Evolutionary conservation across 2,797 vertebrate species (phyloP).

Genomic region (Galagoides demidoff): DNA sequence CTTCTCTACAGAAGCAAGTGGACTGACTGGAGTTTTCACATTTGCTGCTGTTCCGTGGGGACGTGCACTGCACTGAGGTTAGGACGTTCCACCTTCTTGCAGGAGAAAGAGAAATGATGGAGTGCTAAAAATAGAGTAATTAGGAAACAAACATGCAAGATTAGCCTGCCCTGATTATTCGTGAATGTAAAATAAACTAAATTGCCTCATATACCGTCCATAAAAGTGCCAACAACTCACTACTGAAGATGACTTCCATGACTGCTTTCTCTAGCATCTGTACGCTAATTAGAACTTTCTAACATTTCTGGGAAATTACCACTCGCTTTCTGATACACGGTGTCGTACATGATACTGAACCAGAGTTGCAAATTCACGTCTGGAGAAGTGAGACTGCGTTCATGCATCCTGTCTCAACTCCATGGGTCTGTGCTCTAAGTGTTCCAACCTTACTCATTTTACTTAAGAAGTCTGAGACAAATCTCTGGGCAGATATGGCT

Average conservation of each 20-base stretch:
- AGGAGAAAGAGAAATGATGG: conserved; percentile 54
- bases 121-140: conserved; percentile 70
- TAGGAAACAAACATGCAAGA: conserved; percentile 65
- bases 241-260: conserved; percentile 30
- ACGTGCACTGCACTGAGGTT: not conserved
- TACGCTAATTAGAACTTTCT: conserved; percentile 41
- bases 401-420: not conserved
- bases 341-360: not conserved
- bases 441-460: not conserved
- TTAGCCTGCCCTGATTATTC: conserved; percentile 60
- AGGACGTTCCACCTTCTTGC: not conserved
- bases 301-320: conserved; percentile 22
- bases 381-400: not conserved
- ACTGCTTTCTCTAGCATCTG: conserved; percentile 11
- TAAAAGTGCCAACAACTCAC: conserved; percentile 24
- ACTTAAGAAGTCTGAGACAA: conserved; percentile 23
- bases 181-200: conserved; percentile 58
- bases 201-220: conserved; percentile 31
- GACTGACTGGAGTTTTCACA: not conserved
- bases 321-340: conserved; percentile 21
- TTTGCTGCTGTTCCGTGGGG: not conserved
- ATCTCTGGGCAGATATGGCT: not conserved
- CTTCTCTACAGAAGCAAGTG: conserved; percentile 42
- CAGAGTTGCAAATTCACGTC: not conserved
- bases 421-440: not conserved